Base-by-base conservation (phyloP, 2,888 invertebrate genomes). In the Cantharis lateralis region DNA sequence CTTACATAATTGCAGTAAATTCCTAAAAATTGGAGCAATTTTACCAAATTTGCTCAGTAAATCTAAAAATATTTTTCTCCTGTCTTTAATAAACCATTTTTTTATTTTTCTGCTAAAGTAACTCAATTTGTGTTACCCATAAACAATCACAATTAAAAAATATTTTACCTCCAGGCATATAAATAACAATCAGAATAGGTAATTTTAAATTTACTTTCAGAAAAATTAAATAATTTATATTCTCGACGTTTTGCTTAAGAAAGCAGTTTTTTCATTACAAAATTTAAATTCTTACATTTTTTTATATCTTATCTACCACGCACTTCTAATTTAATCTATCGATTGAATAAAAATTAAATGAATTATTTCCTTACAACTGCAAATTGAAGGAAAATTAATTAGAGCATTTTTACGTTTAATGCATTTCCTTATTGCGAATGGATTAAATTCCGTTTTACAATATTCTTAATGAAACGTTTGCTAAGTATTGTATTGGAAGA, bases 401-500 rank as follows among this genome's bases (percentile, higher is more conserved):
- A 48, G 18, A 66, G 64, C 70, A 24, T 64, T 70, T 70, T 48
- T 62, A 15, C 70, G 63, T 69, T 26, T 70, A 68, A 70, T 76
- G 70, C 70, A 66, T 70, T 76, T 68, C 68, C 61, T 70, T 24
- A 24, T 48, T 74, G 28, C 63, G 5, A 75, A 72, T 72, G 70
- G 66, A 78, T 75, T 78, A 78, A 72, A 69, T 26, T 15, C 20
- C 66, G 68, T 71, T 75, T 75, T 75, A 71, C 68, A 75, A 48
- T 48, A 75, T 69, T 74, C 75, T 68, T 70, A 75, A 75, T 78
- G 78, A 78, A 78, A 78, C 72, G 72, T 78, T 72, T 62, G 66
- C 72, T 78, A 80, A 80, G 77, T 80, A 74, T 69, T 68, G 77
- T 78, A 80, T 78, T 77, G 80, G 77, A 74, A 75, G 70, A 76